phyloP scores from a whole-genome alignment of 2,797 vertebrate species.

The Cyclopterus lumpus region DNA sequence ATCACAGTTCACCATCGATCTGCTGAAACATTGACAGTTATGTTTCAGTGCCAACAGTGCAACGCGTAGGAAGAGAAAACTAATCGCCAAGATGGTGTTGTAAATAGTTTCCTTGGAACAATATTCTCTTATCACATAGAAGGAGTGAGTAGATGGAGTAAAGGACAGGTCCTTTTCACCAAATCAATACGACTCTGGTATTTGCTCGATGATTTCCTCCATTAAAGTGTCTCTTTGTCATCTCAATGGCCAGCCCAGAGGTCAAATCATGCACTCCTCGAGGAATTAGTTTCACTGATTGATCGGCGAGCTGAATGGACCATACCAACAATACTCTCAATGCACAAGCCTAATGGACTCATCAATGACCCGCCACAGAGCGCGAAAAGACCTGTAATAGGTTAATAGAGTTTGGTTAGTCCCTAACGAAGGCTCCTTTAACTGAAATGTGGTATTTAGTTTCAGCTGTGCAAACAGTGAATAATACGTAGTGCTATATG shows the following conservation, averaged over 20 bases:
- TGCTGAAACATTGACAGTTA: background rate
- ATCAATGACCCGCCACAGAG: slow-evolving; percentile 49
- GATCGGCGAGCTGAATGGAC: slow-evolving; percentile 58
- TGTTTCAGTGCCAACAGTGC: background rate
- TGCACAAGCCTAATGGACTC: slow-evolving; percentile 51
- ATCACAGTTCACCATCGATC: background rate
- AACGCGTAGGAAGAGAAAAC: background rate
- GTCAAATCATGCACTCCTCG: slow-evolving; percentile 49
- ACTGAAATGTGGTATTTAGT: slow-evolving; percentile 49
- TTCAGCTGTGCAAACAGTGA: slow-evolving; percentile 60
- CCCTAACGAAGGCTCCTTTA: slow-evolving; percentile 34
- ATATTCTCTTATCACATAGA: slow-evolving; percentile 7
- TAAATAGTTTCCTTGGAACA: background rate
- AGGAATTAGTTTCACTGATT: slow-evolving; percentile 52
- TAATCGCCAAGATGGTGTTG: background rate
- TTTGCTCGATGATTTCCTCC: slow-evolving; percentile 54
- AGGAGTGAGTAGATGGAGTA: background rate
- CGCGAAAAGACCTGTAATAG: slow-evolving; percentile 40
- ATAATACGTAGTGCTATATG: slow-evolving; percentile 56
- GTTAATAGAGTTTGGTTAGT: slow-evolving; percentile 48
- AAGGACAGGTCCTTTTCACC: slow-evolving; percentile 15
- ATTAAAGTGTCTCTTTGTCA: slow-evolving; percentile 59
- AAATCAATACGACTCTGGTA: slow-evolving; percentile 44
- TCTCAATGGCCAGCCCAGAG: slow-evolving; percentile 44
- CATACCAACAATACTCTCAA: slow-evolving; percentile 46